Conservation (phyloP, 2,888 invertebrate genomes). For the Heliconius ismenius region DNA sequence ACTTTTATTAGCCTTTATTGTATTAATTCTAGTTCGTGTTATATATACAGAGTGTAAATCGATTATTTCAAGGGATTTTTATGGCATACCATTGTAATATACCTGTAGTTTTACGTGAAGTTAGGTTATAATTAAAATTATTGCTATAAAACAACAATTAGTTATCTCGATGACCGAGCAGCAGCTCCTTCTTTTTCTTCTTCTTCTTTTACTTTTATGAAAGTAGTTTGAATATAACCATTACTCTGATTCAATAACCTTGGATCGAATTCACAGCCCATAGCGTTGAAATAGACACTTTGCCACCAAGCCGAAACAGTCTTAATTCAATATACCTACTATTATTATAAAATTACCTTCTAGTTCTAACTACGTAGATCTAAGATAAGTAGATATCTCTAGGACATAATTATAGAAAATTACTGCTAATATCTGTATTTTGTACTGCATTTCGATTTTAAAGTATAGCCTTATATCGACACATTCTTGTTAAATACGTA, state of each 20-base stretch:
- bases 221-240: not conserved
- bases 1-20: constrained; percentile 41
- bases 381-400: constrained; percentile 16
- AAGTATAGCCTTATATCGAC: constrained; percentile 10
- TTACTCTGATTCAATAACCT: not conserved
- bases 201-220: not conserved
- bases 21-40: constrained; percentile 36
- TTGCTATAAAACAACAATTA: not conserved
- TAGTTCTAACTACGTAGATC: constrained; percentile 18
- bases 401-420: constrained; percentile 31
- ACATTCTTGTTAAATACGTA: constrained; percentile 10
- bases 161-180: not conserved
- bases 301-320: not conserved
- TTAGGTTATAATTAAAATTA: not conserved
- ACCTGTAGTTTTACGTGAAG: not conserved
- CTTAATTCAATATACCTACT: constrained; percentile 14
- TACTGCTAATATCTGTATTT: constrained; percentile 25
- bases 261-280: not conserved
- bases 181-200: not conserved
- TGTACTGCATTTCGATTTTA: constrained; percentile 16
- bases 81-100: not conserved
- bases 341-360: constrained; percentile 16
- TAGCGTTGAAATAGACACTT: not conserved
- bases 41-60: constrained; percentile 27
- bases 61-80: constrained; percentile 14